Conservation (phyloP, 2,797 vertebrate genomes). For the Iguana delicatissima region DNA sequence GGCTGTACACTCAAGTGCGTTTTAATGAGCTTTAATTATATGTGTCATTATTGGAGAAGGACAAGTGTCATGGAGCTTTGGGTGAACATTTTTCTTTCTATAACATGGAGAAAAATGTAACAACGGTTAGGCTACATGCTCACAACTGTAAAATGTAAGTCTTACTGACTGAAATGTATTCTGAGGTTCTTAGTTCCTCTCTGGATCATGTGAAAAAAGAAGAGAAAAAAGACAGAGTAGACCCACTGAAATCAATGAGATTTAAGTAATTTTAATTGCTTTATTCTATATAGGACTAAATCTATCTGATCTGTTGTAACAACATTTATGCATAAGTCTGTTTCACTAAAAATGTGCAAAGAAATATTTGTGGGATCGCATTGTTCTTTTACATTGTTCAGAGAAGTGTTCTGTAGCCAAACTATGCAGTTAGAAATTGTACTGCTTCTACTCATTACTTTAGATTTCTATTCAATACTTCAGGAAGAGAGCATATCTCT, state of each 20-base stretch:
- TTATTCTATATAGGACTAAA: too few species aligned
- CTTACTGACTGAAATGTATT: neutral
- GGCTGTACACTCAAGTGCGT: constrained; percentile 42
- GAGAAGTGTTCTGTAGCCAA: neutral
- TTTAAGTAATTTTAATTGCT: too few species aligned
- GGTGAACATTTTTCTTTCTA: rapidly evolving
- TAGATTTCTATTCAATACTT: neutral
- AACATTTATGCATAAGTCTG: neutral
- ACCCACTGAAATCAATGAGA: too few species aligned
- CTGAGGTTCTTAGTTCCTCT: neutral
- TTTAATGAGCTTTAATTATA: constrained; percentile 50
- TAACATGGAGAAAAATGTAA: neutral
- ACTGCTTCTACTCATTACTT: neutral
- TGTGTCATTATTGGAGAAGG: neutral
- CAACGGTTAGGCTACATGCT: neutral
- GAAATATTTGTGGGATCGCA: neutral
- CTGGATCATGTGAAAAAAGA: neutral
- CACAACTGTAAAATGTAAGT: neutral
- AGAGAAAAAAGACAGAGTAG: neutral
- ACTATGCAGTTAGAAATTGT: neutral
- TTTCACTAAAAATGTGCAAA: neutral
- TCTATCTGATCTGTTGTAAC: neutral
- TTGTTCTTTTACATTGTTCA: neutral
- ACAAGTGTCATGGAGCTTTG: neutral
- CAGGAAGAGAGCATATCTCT: neutral